phyloP scores from a whole-genome alignment of 2,888 invertebrate species.

The Andrena haemorrhoa region DNA sequence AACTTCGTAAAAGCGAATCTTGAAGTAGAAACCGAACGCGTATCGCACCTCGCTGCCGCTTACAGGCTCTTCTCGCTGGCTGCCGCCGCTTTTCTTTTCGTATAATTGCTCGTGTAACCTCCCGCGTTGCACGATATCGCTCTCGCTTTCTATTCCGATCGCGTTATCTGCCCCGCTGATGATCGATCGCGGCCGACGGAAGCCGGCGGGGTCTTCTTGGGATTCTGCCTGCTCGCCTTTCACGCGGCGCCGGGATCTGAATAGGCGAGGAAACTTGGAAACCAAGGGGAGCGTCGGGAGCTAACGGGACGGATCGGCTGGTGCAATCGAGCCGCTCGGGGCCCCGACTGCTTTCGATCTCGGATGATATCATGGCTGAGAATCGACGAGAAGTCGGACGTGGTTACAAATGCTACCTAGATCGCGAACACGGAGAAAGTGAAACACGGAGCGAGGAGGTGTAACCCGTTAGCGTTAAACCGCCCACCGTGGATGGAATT shows the following conservation, averaged over 20 bases:
- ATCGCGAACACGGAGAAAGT: constrained; percentile 74
- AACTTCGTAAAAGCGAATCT: constrained; percentile 59
- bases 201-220: not conserved
- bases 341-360: too few species aligned
- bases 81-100: constrained; percentile 42
- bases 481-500: constrained; percentile 27
- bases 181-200: constrained; percentile 8
- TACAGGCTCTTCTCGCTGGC: constrained; percentile 23
- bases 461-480: too few species aligned
- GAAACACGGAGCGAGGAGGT: constrained; percentile 60
- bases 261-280: too few species aligned
- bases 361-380: too few species aligned
- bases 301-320: too few species aligned
- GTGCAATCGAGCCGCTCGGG: too few species aligned
- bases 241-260: not conserved
- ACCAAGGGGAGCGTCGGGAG: too few species aligned
- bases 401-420: constrained; percentile 21
- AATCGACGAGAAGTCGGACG: not conserved
- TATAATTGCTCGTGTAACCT: constrained; percentile 38
- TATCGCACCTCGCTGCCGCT: constrained; percentile 36
- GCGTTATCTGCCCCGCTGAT: constrained; percentile 18
- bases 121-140: not conserved
- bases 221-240: constrained; percentile 4
- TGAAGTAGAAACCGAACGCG: constrained; percentile 51
- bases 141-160: constrained; percentile 38